Evolutionary conservation across 2,797 vertebrate species (phyloP), one percentile per base, ranked within the genome.

Genomic region (Diplodus puntazzo): DNA sequence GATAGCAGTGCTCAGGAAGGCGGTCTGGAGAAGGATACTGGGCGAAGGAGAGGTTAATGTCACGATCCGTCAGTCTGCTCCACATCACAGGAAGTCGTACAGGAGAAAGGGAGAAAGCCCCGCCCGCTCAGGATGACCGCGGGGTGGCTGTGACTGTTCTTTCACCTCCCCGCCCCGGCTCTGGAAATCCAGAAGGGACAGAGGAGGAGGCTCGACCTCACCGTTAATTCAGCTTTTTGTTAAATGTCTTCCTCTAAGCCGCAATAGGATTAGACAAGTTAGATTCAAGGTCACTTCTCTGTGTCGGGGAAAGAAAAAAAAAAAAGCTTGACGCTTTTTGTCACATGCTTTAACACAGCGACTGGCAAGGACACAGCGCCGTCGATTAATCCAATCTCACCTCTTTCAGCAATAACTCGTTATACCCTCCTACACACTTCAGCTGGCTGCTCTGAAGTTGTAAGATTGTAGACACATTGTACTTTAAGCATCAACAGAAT

Each of bases 231-330:
- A 42, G 43, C 50, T 63, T 80, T 77, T 80, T 73, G 54, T 63
- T 46, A 69, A 80, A 71, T 76, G 57, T 80, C 72, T 72, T 75
- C 67, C 69, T 80, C 77, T 62, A 49, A 88, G 67, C 73, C 67
- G 57, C 77, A 71, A 64, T 62, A 64, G 86, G 83, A 88, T 90
- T 84, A 82, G 30, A 81, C 71, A 75, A 57, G 83, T 88, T 81
- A 59, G 30, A 59, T 80, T 73, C 79, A 86, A 90, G 86, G 89
- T 88, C 83, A 57, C 39, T 21, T 39, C 66, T 66, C 57, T 18
- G 60, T 77, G 43, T 73, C 21, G 59, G 50, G 4, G 39, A 27
- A 60, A 16, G 6, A 45, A 43, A 60, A 16, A 14, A 46, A 27
- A 27, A 27, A 27, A 27, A 12, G 60, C 62, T 63, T 45, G 30